These are phyloP conservation scores for Adelphocoris suturalis DNA, from an alignment of 2,888 invertebrate species.

Conservation along the genomic window DNA sequence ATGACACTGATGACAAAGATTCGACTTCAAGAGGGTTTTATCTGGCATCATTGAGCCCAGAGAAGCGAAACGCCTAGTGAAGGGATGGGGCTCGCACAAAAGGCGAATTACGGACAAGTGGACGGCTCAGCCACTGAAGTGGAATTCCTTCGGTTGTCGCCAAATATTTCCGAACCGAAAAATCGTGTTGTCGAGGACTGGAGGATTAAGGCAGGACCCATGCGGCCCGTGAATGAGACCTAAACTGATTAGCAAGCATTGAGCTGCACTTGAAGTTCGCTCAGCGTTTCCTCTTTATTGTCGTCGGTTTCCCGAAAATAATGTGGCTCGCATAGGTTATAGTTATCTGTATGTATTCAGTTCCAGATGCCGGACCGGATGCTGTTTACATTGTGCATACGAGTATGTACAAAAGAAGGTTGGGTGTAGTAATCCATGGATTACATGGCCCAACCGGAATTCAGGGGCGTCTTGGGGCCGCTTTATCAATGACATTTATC, in stretches of 20 bases:
- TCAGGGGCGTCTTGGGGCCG: too few species aligned
- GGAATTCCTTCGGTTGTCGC: slow-evolving; percentile 36
- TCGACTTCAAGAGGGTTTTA: background rate
- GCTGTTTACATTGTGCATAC: background rate
- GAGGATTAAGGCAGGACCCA: background rate
- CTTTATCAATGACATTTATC: too few species aligned
- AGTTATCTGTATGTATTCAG: too few species aligned
- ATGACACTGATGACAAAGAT: slow-evolving; percentile 7
- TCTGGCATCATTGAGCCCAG: background rate
- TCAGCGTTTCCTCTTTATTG: background rate
- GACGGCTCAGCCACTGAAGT: background rate
- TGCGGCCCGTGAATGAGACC: background rate
- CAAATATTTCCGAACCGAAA: background rate
- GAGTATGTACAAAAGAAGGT: too few species aligned
- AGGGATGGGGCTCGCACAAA: background rate
- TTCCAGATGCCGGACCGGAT: background rate
- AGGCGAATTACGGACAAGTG: slow-evolving; percentile 19
- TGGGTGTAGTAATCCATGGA: too few species aligned
- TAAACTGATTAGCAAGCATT: slow-evolving; percentile 31
- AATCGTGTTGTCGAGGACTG: background rate
- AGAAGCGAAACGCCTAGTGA: background rate
- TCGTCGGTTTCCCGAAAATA: background rate
- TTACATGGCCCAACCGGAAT: too few species aligned
- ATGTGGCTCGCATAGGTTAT: background rate
- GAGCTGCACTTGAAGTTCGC: background rate